Evolutionary conservation across 2,113 vertebrate species (phyloP), one percentile per base, ranked within the genome.

Genomic region (Condylura cristata): DNA sequence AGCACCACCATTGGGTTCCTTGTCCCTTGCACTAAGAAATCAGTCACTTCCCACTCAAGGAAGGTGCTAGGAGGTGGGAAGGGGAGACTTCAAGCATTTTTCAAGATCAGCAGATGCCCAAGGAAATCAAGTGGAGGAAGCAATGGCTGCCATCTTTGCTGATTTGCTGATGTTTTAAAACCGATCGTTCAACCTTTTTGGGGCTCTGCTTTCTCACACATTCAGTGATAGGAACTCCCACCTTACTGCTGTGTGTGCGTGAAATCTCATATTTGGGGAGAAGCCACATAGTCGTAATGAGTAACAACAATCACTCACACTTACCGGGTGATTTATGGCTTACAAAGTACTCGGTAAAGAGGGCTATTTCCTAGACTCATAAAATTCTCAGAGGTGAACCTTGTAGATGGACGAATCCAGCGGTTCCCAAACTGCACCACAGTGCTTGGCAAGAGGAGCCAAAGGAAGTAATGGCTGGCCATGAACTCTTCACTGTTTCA

Each of bases 401-500:
- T 71, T 9, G 32, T 13, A 12, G 22, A 28, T 41, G 65, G 71
- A 46, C 53, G 37, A 1, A 41, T 44, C 8, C 46, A 53, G 20
- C 24, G 39, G 22, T 83, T 87, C 78, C 66, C 68, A 81, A 44
- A 58, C 39, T 39, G 56, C 48, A 51, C 53, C 32, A 58, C 0
- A 14, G 24, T 56, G 41, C 30, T 66, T 84, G 84, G 46, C 71
- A 81, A 82, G 80, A 60, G 72, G 22, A 87, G 4, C 7, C 80
- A 41, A 68, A 81, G 72, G 48, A 71, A 76, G 17, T 71, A 63
- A 93, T 53, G 79, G n/a, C 70, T 71, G 83, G 41, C 87, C 28
- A 3, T 93, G 90, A 97, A 91, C 87, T 93, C 71, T 86, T 70
- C 84, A 80, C 46, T 96, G 95, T 94, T 96, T 97, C 63, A 97